A percentile compares a stretch with the other conserved stretches of the same genome.
phyloP scores from a whole-genome alignment of 2,888 invertebrate genomes.

The Lepidocyrtinus sp. region DNA sequence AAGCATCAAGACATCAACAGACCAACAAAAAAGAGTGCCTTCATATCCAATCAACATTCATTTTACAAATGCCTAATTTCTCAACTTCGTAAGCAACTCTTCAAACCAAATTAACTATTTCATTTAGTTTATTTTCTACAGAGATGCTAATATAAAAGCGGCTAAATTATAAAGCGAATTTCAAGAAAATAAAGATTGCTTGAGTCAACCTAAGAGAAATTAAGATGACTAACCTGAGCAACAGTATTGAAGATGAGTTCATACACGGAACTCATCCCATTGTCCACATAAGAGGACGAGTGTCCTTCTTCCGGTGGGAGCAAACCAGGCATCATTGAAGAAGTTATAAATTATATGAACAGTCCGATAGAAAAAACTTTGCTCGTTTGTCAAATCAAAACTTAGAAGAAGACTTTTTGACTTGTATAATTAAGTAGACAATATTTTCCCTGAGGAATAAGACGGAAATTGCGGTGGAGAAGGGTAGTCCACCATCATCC shows the following conservation, averaged over 20 bases:
- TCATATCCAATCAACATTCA: neutral
- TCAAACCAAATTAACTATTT: neutral
- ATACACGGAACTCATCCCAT: constrained; percentile 53
- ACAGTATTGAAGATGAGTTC: constrained; percentile 69
- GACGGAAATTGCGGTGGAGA: constrained; percentile 55
- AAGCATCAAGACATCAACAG: too few relatives aligned
- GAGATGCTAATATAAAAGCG: neutral
- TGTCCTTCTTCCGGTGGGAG: constrained; percentile 56
- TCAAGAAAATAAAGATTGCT: neutral
- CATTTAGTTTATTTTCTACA: neutral
- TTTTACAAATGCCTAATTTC: neutral
- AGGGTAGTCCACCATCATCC: constrained; percentile 52
- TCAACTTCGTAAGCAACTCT: neutral
- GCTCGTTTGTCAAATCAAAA: too few relatives aligned
- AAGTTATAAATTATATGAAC: too few relatives aligned
- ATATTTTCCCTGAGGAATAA: constrained; percentile 42
- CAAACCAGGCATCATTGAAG: constrained; percentile 54
- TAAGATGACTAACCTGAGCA: constrained; percentile 65
- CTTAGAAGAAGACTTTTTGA: too few relatives aligned
- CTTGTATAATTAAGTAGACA: too few relatives aligned
- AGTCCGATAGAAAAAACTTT: too few relatives aligned
- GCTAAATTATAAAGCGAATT: too few relatives aligned
- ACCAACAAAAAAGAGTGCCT: neutral
- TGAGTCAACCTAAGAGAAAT: neutral
- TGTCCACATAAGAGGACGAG: constrained; percentile 45